Evolutionary conservation across 2,113 vertebrate species (phyloP).

Genomic region (Casuarius casuarius): DNA sequence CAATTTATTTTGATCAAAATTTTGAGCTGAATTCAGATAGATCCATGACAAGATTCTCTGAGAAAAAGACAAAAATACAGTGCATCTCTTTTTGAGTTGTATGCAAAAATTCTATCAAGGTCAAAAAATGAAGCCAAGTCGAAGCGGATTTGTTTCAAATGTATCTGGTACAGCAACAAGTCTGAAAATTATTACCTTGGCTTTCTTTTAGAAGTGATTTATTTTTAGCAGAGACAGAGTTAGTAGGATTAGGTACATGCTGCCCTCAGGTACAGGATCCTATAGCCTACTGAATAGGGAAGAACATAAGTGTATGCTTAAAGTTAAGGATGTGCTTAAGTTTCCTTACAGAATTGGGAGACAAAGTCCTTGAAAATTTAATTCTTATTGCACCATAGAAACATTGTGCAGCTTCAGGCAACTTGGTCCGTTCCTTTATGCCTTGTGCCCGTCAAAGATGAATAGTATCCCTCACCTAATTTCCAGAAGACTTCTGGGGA

Average conservation of each 20-base stretch:
- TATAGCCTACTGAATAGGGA: neutral
- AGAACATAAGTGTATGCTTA: neutral
- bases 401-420: neutral
- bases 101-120: neutral
- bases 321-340: neutral
- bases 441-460: neutral
- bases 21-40: neutral
- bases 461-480: neutral
- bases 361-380: neutral
- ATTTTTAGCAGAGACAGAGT: neutral
- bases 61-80: neutral
- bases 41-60: neutral
- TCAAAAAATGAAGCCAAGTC: neutral
- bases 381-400: neutral
- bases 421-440: neutral
- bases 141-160: conserved; percentile 13
- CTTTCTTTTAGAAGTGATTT: neutral
- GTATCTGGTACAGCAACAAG: neutral
- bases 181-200: neutral
- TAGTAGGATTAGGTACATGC: neutral
- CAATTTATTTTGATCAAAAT: neutral
- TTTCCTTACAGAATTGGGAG: neutral
- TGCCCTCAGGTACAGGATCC: neutral
- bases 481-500: neutral
- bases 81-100: neutral